phyloP scores from a whole-genome alignment of 2,888 invertebrate species.

The Rotaria sp. region DNA sequence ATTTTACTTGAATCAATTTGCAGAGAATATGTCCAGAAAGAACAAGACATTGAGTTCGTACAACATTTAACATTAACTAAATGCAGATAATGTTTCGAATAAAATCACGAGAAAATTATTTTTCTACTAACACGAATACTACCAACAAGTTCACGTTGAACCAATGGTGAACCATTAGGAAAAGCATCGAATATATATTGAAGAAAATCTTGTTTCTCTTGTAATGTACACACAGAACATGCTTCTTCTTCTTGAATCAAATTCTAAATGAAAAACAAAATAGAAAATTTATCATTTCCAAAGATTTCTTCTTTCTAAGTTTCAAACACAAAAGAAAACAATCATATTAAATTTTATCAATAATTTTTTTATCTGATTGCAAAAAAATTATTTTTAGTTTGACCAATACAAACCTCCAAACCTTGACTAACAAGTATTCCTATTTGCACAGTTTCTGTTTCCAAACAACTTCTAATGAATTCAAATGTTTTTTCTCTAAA shows the following conservation, averaged over 20 bases:
- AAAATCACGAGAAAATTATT: neutral
- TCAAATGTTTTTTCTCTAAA: conserved; percentile 1
- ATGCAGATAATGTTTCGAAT: neutral
- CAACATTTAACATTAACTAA: neutral
- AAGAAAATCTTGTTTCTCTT: conserved; percentile 19
- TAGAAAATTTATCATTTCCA: too few species aligned
- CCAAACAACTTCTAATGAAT: conserved; percentile 3
- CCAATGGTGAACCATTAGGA: conserved; percentile 14
- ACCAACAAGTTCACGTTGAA: neutral
- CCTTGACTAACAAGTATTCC: neutral
- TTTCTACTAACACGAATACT: neutral
- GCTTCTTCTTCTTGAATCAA: neutral
- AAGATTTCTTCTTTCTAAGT: too few species aligned
- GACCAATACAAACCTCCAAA: neutral
- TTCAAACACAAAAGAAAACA: too few species aligned
- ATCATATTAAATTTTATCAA: too few species aligned
- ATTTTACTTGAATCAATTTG: conserved; percentile 1
- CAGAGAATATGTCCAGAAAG: neutral
- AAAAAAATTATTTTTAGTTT: neutral
- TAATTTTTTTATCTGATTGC: too few species aligned
- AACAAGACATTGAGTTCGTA: neutral
- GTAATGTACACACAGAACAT: neutral
- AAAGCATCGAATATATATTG: conserved; percentile 6
- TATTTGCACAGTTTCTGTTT: neutral
- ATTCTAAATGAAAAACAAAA: neutral